Base-by-base conservation (phyloP, 2,888 invertebrate species). In the Xestia xanthographa region DNA sequence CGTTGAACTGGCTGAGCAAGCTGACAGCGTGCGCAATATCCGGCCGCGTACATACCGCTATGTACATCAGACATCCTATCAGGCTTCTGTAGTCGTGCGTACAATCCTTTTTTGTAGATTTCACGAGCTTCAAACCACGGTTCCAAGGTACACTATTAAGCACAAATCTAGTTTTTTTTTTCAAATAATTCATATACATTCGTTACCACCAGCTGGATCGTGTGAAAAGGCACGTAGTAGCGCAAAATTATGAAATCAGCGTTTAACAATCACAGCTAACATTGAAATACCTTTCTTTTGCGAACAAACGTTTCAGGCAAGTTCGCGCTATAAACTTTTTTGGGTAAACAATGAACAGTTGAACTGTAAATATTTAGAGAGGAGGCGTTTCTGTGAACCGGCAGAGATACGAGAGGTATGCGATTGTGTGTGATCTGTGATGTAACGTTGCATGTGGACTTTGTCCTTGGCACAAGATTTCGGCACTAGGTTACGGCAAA, bases 281-380 rank as follows among this genome's bases (percentile, higher is more conserved):
- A 72, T 62, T 63, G 17, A 76, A 82, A 76, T 76, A 63, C 62
- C 72, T 80, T 85, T 77, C 82, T 70, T 72, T 76, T 34, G 66
- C 69, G 60, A 76, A 48, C 81, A 82, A 72, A 76, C 69, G 62
- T 45, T 85, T 76, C 69, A 45, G 62, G 53, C 62, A 69, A 50
- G 58, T 72, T 72, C 72, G 22, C 66, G 58, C 86, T 62, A 71
- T 84, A 86, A 83, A 83, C 75, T 79, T 82, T 72, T 83, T 75
- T 83, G 34, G 58, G 70, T 84, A 86, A 82, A 86, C 86, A 86
- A 71, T 56, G 78, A 75, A 73, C 66, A 75, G 63, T 72, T 53
- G 73, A 66, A 72, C 68, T 72, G 79, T 83, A 84, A 84, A 86
- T 86, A 86, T 86, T 84, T 85, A 69, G 66, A 66, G 50, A 45